Evolutionary conservation across 2,797 vertebrate species (phyloP), one percentile per base, ranked within the genome.

Genomic region (Coendou prehensilis): DNA sequence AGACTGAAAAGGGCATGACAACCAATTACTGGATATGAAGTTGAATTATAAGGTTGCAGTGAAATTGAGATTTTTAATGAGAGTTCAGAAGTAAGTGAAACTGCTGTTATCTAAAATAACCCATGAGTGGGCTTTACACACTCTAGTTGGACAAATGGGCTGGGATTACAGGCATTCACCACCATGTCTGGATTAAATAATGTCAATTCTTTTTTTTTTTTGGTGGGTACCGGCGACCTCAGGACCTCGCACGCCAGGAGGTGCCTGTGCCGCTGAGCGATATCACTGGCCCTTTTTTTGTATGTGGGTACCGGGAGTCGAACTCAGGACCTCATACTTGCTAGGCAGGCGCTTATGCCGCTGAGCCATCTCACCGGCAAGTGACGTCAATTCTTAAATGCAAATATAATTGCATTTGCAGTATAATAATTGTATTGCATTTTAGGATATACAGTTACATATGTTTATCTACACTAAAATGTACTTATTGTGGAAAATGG

Each of bases 401-500:
- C 9, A 89, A 50, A 73, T 80, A 22, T 61, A 73, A 52, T 47
- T 20, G 14, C 14, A 47, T 59, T 61, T 47, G 54, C 22, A 81
- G 2, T 18, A 79, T 15, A 20, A 4, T 52, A 22, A 23, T 52
- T 33, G 28, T 9, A 52, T 41, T 82, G 20, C 56, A 41, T 41
- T 82, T 41, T 76, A 28, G 14, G 33, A 22, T 84, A 14, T 17
- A 37, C 76, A 87, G 41, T 82, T 87, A 26, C 10, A n/a, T 23
- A 13, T n/a, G 18, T 37, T 89, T 92, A 96, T 56, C 73, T 79
- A 54, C 0, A 75, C 33, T 92, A 57, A 92, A 82, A 79, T 95
- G 37, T 67, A 47, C n/a, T 81, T 83, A 45, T 2, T 28, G n/a
- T 13, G 28, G 56, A 61, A 88, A 81, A 67, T 59, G 45, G 22